Evolutionary conservation across 1,140 invertebrate species (phyloP), one percentile per base, ranked within the genome.

Genomic region (Druon quercuslanigerum): DNA sequence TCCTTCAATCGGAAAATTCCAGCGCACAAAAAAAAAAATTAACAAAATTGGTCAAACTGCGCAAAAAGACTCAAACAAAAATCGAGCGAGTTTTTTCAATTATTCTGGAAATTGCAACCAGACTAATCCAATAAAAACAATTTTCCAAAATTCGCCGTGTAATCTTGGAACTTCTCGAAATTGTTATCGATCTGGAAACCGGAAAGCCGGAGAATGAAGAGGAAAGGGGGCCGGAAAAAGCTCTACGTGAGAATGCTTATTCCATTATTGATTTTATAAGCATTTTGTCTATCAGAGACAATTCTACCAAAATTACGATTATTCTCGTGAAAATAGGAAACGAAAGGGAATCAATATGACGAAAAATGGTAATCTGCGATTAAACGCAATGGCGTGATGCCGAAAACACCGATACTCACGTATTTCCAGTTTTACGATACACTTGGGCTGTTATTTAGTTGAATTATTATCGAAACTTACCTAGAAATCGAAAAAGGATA

Each of bases 181-280:
- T n/a, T 8, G 0, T 11, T 54, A 54, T 54, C 52, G 52, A 54
- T 54, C 17, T 11, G n/a, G 8, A 51, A 12, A 54, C 14, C 51
- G 52, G n/a, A 54, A 46, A 54, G 52, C 52, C n/a, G 52, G 5
- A 33, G 2, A 33, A n/a, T 54, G 17, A 54, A 54, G n/a, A 17
- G n/a, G 52, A 54, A 52, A 19, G 52, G 52, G n/a, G 17, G 19
- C 52, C 52, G 52, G 52, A 54, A 54, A 54, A 54, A 54, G n/a
- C 52, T 14, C 1, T 19, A 6, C 2, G 8, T 16, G 4, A 17
- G n/a, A 9, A 17, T 17, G 52, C n/a, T 17, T 54, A 54, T 54
- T 54, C 52, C 52, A n/a, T 54, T 54, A 9, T 17, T 9, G n/a
- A 17, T 16, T 54, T 54, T 54, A 17, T 5, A 54, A 54, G 52